Evolutionary conservation across 2,797 vertebrate genomes (phyloP), one percentile per base, ranked within the genome.

Genomic region (Coilia nasus): DNA sequence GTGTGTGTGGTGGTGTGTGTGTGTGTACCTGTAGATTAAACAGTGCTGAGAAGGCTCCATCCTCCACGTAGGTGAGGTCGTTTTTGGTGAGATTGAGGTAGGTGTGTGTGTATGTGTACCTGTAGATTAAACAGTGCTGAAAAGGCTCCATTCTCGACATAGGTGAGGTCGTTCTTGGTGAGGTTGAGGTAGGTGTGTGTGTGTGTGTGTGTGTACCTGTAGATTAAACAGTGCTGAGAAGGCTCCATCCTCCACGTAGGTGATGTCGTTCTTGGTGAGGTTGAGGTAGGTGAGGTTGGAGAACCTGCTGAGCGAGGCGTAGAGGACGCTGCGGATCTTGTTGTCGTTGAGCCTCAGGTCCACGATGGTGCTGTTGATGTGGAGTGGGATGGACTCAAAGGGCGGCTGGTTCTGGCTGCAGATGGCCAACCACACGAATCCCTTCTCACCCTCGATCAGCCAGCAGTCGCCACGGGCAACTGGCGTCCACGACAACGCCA

Each of bases 221-320:
- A 99, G 96, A 93, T 98, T 98, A 93, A 97, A 98, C 91, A 98
- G 98, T 85, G 97, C 97, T 0, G 98, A 96, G 95, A 99, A 99
- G 28, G 98, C 98, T 67, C 98, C 98, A 0, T 99, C 98, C 91
- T 99, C 98, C 31, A 99, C 96, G 64, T 97, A 98, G 92, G 96
- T 96, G 87, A 99, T 98, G 88, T 99, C 98, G 19, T 99, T 99
- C 96, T 99, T 99, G 60, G 98, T 99, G 93, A 99, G 94, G 95
- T 99, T 99, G 93, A 99, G 97, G 92, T 99, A 98, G 90, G 98
- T 99, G 91, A 99, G 97, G 96, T 99, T 99, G 85, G 97, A 97
- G 0, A 99, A 99, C 91, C 98, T 97, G 90, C 97, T 99, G 83
- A 99, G 97, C 0, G 97, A 96, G n/a, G 98, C 96, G 6, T 97